A percentile compares a stretch with the other conserved stretches of the same genome.
phyloP scores from a whole-genome alignment of 2,888 invertebrate genomes.

The Drosophila helvetica region DNA sequence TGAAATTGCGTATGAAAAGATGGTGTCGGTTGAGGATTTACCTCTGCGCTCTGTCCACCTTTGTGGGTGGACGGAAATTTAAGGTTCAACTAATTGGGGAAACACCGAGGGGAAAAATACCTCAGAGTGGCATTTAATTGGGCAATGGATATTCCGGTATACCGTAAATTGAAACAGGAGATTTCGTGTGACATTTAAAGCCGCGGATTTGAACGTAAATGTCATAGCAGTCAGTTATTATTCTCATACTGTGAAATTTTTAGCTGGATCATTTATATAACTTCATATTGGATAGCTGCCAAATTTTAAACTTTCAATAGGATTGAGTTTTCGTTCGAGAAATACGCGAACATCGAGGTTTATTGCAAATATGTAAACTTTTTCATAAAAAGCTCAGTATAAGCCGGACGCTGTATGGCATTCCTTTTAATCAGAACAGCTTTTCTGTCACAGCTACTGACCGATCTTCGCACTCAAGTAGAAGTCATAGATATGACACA shows the following conservation, averaged over 20 bases:
- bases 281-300: not conserved
- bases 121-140: slow-evolving; percentile 24
- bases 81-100: slow-evolving; percentile 20
- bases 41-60: not conserved
- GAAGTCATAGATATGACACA: not conserved
- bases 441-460: too few species aligned
- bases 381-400: too few species aligned
- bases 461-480: too few species aligned
- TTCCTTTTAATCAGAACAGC: too few species aligned
- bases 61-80: not conserved
- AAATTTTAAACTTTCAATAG: too few species aligned
- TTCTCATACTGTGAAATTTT: not conserved
- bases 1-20: slow-evolving; percentile 21
- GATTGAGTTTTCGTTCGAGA: too few species aligned
- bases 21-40: not conserved
- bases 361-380: too few species aligned
- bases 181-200: not conserved
- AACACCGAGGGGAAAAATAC: not conserved
- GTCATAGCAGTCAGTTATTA: not conserved
- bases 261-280: not conserved
- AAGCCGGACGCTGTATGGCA: too few species aligned
- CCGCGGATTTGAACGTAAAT: not conserved
- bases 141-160: not conserved
- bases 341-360: too few species aligned
- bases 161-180: not conserved